Percentiles rank a stretch among this genome's conserved stretches.
These are phyloP conservation scores for Steatornis caripensis DNA, from an alignment of 2,113 vertebrate genomes.

Conservation along the genomic window DNA sequence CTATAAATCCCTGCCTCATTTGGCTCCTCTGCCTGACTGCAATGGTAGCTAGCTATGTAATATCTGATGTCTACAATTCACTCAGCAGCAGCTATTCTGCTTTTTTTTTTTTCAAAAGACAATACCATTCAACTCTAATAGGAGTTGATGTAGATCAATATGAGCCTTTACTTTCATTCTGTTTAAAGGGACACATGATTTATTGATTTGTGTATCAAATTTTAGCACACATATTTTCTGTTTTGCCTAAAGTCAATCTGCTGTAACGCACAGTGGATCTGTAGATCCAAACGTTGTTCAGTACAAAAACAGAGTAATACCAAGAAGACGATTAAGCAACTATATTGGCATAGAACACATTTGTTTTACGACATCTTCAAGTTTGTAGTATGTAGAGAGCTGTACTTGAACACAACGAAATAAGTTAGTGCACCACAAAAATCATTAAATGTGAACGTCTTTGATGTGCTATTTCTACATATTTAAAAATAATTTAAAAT, in stretches of 20 bases:
- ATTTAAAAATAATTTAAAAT: background rate
- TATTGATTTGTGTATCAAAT: constrained; percentile 42
- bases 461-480: background rate
- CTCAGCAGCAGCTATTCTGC: background rate
- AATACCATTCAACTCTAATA: background rate
- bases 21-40: background rate
- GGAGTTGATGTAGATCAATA: constrained; percentile 34
- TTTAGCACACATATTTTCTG: background rate
- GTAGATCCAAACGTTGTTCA: background rate
- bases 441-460: background rate
- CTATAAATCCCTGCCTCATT: background rate
- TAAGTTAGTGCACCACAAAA: background rate
- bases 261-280: background rate
- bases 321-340: background rate
- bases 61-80: background rate
- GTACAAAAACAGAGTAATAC: background rate
- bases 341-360: background rate
- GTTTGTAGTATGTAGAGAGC: background rate
- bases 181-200: constrained; percentile 38
- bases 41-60: background rate
- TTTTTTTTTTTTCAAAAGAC: background rate
- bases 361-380: background rate
- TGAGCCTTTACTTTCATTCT: background rate
- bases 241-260: background rate
- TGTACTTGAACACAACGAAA: background rate